Percentiles rank a stretch among this genome's conserved stretches.
Conservation (phyloP, 2,797 vertebrate genomes). For the Pantherophis vulpinus region DNA sequence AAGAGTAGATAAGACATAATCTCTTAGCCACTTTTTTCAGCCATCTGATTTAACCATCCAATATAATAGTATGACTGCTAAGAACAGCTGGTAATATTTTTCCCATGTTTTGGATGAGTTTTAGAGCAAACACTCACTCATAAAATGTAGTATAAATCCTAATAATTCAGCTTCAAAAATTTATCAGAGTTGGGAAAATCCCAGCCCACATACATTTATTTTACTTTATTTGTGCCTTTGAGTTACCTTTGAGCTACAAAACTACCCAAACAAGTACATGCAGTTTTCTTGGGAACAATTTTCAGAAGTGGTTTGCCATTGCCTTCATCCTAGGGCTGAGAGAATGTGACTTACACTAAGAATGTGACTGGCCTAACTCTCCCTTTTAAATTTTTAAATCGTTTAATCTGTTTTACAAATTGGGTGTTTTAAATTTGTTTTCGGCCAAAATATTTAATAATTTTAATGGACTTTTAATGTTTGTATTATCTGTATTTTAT, state of each 20-base stretch:
- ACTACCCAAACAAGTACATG: background rate
- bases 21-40: background rate
- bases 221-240: background rate
- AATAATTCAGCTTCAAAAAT: background rate
- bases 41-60: background rate
- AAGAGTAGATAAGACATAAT: background rate
- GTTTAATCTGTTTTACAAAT: too few species aligned
- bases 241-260: background rate
- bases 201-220: background rate
- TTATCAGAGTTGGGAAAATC: background rate
- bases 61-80: background rate
- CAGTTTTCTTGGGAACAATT: background rate
- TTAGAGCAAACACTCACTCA: background rate
- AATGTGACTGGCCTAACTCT: too few species aligned
- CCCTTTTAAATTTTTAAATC: too few species aligned
- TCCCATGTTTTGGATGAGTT: background rate
- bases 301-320: background rate
- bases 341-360: background rate
- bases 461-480: too few species aligned
- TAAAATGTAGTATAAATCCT: background rate
- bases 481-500: too few species aligned
- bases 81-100: background rate
- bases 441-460: too few species aligned
- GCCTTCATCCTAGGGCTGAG: background rate
- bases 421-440: too few species aligned